Conservation (phyloP, 2,888 invertebrate species). For the Troides helena region DNA sequence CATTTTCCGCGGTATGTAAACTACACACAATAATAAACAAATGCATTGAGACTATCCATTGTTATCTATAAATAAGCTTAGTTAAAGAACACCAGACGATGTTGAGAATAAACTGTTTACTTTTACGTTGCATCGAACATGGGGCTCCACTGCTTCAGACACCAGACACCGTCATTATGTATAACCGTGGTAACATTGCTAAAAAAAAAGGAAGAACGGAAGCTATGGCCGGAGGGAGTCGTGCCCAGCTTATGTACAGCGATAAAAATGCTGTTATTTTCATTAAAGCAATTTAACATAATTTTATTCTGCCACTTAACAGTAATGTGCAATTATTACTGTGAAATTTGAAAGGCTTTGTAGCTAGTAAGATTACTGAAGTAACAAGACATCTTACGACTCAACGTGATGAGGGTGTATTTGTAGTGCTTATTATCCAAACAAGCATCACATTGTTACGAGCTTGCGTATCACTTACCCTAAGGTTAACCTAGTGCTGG, state of each 20-base stretch:
- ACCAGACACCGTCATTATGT: slow-evolving; percentile 29
- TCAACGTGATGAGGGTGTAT: too few species aligned
- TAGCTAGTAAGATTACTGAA: too few species aligned
- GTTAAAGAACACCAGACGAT: slow-evolving; percentile 29
- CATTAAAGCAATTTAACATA: too few species aligned
- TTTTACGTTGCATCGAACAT: slow-evolving; percentile 25
- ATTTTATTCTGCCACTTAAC: too few species aligned
- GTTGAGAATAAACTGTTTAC: slow-evolving; percentile 27
- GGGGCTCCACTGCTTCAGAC: slow-evolving; percentile 19
- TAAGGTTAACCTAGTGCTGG: too few species aligned
- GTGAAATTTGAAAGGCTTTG: too few species aligned
- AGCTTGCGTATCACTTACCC: too few species aligned
- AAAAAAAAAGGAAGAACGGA: slow-evolving; percentile 14
- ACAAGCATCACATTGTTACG: too few species aligned
- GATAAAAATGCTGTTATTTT: too few species aligned
- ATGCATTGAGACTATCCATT: slow-evolving; percentile 26
- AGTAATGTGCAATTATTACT: too few species aligned
- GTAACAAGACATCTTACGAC: too few species aligned
- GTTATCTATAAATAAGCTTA: slow-evolving; percentile 27
- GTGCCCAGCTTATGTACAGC: background rate
- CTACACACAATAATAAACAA: slow-evolving; percentile 21
- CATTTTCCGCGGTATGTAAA: background rate
- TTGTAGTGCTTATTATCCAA: too few species aligned
- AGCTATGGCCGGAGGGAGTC: slow-evolving; percentile 2
- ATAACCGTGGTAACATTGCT: slow-evolving; percentile 9